Base-by-base conservation (phyloP, 2,888 invertebrate species). In the Tridacna crocea region DNA sequence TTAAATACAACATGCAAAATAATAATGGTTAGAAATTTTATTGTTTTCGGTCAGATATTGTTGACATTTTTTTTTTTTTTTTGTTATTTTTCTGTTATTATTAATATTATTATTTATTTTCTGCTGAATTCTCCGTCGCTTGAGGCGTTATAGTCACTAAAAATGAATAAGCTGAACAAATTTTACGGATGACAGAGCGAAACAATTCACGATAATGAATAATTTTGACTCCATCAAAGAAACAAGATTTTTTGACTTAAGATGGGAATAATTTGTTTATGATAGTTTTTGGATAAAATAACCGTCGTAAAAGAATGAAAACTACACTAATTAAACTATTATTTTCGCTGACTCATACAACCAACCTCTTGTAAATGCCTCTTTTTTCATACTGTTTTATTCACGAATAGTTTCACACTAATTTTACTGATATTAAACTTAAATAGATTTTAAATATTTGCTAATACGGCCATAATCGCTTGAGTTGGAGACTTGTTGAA, bases 201-300 rank as follows among this genome's bases (percentile, higher is more conserved):
- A 66, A 76, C 76, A 76, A 76, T 76, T 76, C 36, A 22, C 19
- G 27, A 76, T 68, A 66, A 76, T 76, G 61, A 70, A 19, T 51
- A 22, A 70, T 51, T 70, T 70, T 47, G 24, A 51, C 24, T 24
- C 47, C 70, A 51, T 70, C 70, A 70, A 70, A 70, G 26, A 51
- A 22, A 11, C 26, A 26, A 51, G 22, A 26, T 70, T 36, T 36
- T 70, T 51, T 51, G 51, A 70, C 70, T 70, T 70, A 70, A 70
- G 70, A 51, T 48, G 70, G 51, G 51, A 70, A 70, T 70, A 70
- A 70, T 70, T 70, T 70, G 22, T 70, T 70, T 70, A 70, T 70
- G 70, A 70, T 70, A n/a, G 24, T 70, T 70, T 70, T 26, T 19
- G 22, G 17, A 51, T 51, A 51, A 70, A 36, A 61, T 19, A 48